Evolutionary conservation across 2,888 invertebrate genomes (phyloP).

Genomic region (Druceiella hillmani): DNA sequence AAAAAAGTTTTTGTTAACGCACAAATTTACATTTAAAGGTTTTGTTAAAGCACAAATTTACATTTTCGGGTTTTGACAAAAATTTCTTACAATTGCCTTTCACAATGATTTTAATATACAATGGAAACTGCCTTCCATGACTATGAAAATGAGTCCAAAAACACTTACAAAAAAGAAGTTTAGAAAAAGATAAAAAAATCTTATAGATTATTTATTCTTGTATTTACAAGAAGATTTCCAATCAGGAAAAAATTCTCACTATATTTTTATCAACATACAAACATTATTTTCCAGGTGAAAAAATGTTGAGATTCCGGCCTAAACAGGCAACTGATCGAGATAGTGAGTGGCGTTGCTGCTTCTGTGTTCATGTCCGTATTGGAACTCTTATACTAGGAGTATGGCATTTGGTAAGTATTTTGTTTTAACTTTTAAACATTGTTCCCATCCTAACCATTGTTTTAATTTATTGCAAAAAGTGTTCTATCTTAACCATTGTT

Average conservation of each 20-base stretch:
- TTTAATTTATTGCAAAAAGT: background rate
- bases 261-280: too few species aligned
- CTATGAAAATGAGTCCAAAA: too few species aligned
- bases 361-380: slow-evolving; percentile 78
- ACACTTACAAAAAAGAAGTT: too few species aligned
- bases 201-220: too few species aligned
- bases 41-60: too few species aligned
- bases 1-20: slow-evolving; percentile 25
- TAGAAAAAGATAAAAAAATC: too few species aligned
- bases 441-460: slow-evolving; percentile 17
- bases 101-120: slow-evolving; percentile 20
- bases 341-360: slow-evolving; percentile 75
- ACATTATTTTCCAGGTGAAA: too few species aligned
- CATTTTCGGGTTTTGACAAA: too few species aligned
- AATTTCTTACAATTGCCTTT: slow-evolving; percentile 17
- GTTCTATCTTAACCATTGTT: too few species aligned
- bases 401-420: slow-evolving; percentile 72
- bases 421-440: slow-evolving; percentile 14
- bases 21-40: slow-evolving; percentile 20
- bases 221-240: too few species aligned
- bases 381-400: slow-evolving; percentile 76
- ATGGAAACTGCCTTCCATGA: too few species aligned
- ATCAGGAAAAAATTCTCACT: too few species aligned
- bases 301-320: slow-evolving; percentile 57
- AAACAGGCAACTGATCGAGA: slow-evolving; percentile 53